These are phyloP conservation scores for Parochlus steinenii DNA, from an alignment of 2,888 invertebrate genomes.

Conservation along the genomic window DNA sequence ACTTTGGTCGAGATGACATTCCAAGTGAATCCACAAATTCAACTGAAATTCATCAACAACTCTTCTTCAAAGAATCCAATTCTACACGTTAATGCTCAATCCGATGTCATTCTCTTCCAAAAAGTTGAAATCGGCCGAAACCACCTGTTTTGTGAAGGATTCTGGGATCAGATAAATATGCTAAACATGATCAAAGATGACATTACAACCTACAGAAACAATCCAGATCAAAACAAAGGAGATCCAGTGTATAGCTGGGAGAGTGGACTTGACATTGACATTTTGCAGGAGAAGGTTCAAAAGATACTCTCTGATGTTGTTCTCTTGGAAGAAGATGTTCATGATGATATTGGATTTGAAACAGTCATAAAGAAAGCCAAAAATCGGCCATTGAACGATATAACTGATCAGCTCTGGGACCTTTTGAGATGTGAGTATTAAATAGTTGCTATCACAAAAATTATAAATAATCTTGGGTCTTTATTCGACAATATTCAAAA, in stretches of 20 bases:
- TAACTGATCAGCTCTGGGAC: constrained; percentile 29
- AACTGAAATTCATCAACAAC: constrained; percentile 22
- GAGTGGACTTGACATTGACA: constrained; percentile 22
- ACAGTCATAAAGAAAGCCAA: constrained; percentile 23
- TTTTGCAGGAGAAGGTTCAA: constrained; percentile 19
- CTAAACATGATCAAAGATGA: constrained; percentile 25
- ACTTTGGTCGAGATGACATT: constrained; percentile 21
- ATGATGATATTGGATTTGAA: constrained; percentile 22
- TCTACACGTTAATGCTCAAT: constrained; percentile 19
- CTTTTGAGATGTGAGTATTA: constrained; percentile 22
- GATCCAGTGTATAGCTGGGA: constrained; percentile 23
- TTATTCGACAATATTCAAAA: too few species aligned
- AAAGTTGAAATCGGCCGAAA: constrained; percentile 21
- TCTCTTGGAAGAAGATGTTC: constrained; percentile 18
- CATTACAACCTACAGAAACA: constrained; percentile 22
- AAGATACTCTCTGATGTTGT: constrained; percentile 22
- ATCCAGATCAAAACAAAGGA: constrained; percentile 14
- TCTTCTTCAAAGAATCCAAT: constrained; percentile 18
- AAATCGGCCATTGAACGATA: constrained; percentile 20
- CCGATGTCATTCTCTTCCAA: constrained; percentile 23
- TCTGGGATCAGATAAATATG: constrained; percentile 24
- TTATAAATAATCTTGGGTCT: too few species aligned
- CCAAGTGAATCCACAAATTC: constrained; percentile 21
- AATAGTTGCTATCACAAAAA: too few species aligned
- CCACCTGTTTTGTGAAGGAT: constrained; percentile 20